Percentiles rank a stretch among this genome's conserved stretches.
These are phyloP conservation scores for Zalophus californianus DNA, from an alignment of 2,797 vertebrate species.

Conservation along the genomic window DNA sequence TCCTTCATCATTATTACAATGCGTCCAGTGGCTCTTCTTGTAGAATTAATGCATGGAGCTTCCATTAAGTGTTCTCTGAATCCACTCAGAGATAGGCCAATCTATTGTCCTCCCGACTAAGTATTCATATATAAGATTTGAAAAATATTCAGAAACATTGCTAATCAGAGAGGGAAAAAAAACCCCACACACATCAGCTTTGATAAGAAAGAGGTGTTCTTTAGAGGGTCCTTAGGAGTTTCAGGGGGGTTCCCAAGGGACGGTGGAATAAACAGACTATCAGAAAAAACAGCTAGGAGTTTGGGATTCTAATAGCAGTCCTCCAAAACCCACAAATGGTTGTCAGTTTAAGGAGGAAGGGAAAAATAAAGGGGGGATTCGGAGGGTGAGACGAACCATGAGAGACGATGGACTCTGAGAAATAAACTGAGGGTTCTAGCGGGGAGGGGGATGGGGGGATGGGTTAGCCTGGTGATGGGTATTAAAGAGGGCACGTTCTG, in stretches of 20 bases:
- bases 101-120: constrained; percentile 56
- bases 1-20: constrained; percentile 82
- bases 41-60: constrained; percentile 86
- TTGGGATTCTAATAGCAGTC: background rate
- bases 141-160: constrained; percentile 66
- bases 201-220: constrained; percentile 50
- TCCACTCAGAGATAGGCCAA: constrained; percentile 79
- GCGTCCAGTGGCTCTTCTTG: constrained; percentile 78
- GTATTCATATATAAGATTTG: constrained; percentile 59
- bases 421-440: no score
- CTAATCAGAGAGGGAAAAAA: constrained; percentile 27
- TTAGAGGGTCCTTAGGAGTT: background rate
- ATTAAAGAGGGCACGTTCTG: no score
- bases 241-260: background rate
- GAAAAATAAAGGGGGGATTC: no score
- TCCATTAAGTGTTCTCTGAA: constrained; percentile 86
- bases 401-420: no score
- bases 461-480: no score
- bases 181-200: background rate
- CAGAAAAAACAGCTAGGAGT: background rate
- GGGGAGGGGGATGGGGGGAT: no score
- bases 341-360: background rate
- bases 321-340: background rate
- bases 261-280: background rate
- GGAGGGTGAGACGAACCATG: no score